Base-by-base conservation (phyloP, 2,888 invertebrate genomes). In the Melanotus villosus region DNA sequence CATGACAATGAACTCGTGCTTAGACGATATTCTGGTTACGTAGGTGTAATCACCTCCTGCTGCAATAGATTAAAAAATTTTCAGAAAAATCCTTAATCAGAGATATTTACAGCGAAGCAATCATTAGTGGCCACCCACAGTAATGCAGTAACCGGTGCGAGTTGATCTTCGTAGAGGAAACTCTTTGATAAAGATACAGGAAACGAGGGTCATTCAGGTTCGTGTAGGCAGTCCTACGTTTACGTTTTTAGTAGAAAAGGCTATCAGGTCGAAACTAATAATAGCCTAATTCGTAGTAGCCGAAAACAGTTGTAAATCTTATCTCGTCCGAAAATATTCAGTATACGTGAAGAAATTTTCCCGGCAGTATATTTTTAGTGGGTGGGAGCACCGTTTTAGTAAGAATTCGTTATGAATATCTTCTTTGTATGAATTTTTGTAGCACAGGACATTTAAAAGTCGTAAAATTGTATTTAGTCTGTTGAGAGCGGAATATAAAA, bases 391-490 rank as follows among this genome's bases (percentile, higher is more conserved):
- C 43, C 52, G 66, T 62, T 67, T 67, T 54, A 58, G 63, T 70
- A 62, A 68, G 56, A 71, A 60, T 69, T 60, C 66, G 47, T 70
- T 67, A 72, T 72, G 72, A 72, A 72, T 72, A 68, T 70, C 64
- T 63, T 58, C 72, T 67, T 72, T 72, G 70, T 72, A 67, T 62
- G 63, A 70, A 70, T 65, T 70, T 60, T 70, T 70, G 70, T 70
- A 69, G 65, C 67, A 47, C 57, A 64, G 60, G 60, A 72, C 72
- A 72, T 72, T 70, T 68, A 70, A 70, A 70, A 68, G 58, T 70
- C 72, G 72, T 72, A 72, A 72, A 72, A 65, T 68, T 65, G 72
- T 72, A 72, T 70, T 72, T 72, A 72, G 70, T 70, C 67, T 67
- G 62, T 65, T 59, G 68, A 70, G 59, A 65, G 65, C 64, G 58